Evolutionary conservation across 23 tunicate species (phyloP).

Genomic region (Botrylloides violaceus): DNA sequence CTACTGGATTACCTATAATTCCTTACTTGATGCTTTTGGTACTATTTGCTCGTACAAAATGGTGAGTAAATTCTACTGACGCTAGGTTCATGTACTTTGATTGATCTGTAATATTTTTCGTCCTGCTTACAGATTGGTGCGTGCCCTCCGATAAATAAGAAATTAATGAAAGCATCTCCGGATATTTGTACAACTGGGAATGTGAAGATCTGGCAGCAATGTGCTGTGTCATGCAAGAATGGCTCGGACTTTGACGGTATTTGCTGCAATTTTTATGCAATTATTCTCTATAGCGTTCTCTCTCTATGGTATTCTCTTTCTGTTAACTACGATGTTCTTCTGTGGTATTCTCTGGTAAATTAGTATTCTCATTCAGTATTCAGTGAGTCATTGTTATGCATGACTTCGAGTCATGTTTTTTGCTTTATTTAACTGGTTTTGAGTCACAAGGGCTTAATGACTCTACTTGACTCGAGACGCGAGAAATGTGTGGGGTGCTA

Average conservation of each 20-base stretch:
- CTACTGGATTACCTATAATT: slow-evolving; percentile 44
- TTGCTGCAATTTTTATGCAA: too few relatives aligned
- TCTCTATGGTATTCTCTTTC: too few relatives aligned
- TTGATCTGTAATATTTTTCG: background rate
- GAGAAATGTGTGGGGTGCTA: too few relatives aligned
- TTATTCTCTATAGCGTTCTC: too few relatives aligned
- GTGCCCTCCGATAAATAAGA: slow-evolving; percentile 33
- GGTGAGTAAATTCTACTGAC: slow-evolving; percentile 13
- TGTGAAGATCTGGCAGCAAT: slow-evolving; percentile 43
- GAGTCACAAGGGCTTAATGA: too few relatives aligned
- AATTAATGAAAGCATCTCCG: slow-evolving; percentile 16
- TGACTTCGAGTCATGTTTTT: too few relatives aligned
- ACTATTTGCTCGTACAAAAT: slow-evolving; percentile 40
- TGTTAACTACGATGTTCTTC: too few relatives aligned
- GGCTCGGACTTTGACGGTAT: slow-evolving; percentile 11
- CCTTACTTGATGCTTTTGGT: slow-evolving; percentile 33
- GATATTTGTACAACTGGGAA: slow-evolving; percentile 21
- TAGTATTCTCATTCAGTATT: too few relatives aligned
- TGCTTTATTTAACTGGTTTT: too few relatives aligned
- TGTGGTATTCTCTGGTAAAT: too few relatives aligned
- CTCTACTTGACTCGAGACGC: too few relatives aligned
- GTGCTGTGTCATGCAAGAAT: slow-evolving; percentile 20
- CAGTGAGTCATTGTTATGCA: background rate
- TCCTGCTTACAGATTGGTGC: slow-evolving; percentile 25
- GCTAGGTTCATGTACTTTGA: too few relatives aligned